Conservation (phyloP, 1,140 invertebrate species). For the Steinernema khuongi region DNA sequence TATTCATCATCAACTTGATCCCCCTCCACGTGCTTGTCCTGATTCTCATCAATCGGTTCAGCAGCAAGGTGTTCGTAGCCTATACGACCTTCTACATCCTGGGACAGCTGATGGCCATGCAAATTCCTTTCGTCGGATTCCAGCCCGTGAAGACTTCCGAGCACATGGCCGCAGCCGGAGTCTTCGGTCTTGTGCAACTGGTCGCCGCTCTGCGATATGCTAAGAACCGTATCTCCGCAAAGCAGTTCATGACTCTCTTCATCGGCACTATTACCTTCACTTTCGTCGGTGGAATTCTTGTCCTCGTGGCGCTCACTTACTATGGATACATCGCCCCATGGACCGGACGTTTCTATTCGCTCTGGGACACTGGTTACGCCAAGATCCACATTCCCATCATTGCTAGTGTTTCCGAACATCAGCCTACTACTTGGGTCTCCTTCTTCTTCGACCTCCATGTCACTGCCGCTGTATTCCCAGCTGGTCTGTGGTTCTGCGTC, state of each 20-base stretch:
- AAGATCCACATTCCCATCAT: slow-evolving; percentile 99
- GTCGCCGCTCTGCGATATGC: slow-evolving; percentile 80
- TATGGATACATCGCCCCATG: slow-evolving; percentile 78
- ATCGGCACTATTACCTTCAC: slow-evolving; percentile 69
- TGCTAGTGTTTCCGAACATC: slow-evolving; percentile 97
- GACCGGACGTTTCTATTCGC: slow-evolving; percentile 97
- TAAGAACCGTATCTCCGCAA: slow-evolving; percentile 77
- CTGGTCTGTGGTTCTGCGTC: slow-evolving; percentile 96
- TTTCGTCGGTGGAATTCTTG: slow-evolving; percentile 65
- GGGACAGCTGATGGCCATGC: slow-evolving; percentile 92
- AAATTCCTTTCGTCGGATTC: slow-evolving; percentile 98
- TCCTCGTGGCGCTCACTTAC: background rate
- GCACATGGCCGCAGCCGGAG: slow-evolving; percentile 89
- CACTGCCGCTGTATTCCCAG: slow-evolving; percentile 70
- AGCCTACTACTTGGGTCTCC: slow-evolving; percentile 89
- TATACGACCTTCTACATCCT: slow-evolving; percentile 95
- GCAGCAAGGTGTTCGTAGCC: slow-evolving; percentile 81
- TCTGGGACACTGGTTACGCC: slow-evolving; percentile 99
- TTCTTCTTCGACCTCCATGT: slow-evolving; percentile 90
- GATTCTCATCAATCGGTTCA: slow-evolving; percentile 75
- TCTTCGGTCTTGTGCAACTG: slow-evolving; percentile 87
- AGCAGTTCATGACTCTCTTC: slow-evolving; percentile 79
- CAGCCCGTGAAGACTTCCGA: slow-evolving; percentile 98
- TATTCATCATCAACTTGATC: slow-evolving; percentile 98
- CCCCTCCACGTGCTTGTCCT: slow-evolving; percentile 93